A percentile compares a stretch with the other conserved stretches of the same genome.
Conservation (phyloP, 2,113 vertebrate genomes). For the Podarcis muralis region DNA sequence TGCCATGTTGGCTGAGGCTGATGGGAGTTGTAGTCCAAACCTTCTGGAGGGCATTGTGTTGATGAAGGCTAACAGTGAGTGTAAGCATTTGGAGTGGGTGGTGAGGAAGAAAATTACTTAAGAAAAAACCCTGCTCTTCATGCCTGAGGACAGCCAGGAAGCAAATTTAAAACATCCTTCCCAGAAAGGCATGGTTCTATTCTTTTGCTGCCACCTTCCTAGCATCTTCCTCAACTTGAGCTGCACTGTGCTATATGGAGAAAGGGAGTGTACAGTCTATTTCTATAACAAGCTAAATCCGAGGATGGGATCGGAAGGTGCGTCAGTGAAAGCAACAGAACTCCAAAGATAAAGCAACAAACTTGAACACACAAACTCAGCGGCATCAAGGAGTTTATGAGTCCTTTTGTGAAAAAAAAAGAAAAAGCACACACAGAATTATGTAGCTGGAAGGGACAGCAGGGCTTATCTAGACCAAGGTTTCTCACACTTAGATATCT, state of each 20-base stretch:
- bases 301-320: background rate
- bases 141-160: background rate
- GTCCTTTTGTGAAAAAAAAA: too few relatives aligned
- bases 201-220: background rate
- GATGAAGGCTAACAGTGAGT: background rate
- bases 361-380: too few relatives aligned
- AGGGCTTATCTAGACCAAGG: too few relatives aligned
- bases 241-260: background rate
- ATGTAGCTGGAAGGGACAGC: too few relatives aligned
- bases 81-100: background rate
- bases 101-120: background rate
- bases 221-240: background rate
- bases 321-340: background rate
- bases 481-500: too few relatives aligned
- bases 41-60: background rate
- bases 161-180: background rate
- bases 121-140: background rate
- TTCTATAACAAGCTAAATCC: background rate
- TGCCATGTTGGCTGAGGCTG: too few relatives aligned
- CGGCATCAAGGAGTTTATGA: too few relatives aligned
- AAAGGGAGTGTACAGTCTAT: background rate
- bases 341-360: too few relatives aligned
- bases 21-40: too few relatives aligned
- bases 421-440: too few relatives aligned
- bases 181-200: background rate